Evolutionary conservation across 2,113 vertebrate species (phyloP), one percentile per base, ranked within the genome.

Genomic region (Hypomesus transpacificus): DNA sequence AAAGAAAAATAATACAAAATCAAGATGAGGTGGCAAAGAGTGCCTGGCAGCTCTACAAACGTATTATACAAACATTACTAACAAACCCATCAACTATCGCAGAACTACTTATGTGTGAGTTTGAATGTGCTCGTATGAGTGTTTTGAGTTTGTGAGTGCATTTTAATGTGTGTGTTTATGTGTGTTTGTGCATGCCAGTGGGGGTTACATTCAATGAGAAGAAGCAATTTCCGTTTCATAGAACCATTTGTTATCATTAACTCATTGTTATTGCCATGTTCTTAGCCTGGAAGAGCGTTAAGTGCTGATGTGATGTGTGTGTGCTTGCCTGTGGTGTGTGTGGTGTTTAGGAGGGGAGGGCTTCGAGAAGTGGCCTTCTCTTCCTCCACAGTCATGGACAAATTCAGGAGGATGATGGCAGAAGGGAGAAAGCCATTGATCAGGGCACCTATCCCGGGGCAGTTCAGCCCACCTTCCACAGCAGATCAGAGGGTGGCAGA

Each of bases 341-440:
- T 66, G 24, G 52, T 20, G 17, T 24, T 26, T 14, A 34, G 58
- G 74, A n/a, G 53, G 0, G 2, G 63, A 77, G 64, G 22, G 65
- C 9, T 34, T 34, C 8, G 57, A 74, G 62, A 73, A 62, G 58
- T 53, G 74, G 76, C 79, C 77, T 81, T 50, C 56, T 78, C 71
- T 71, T 62, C 66, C 70, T 68, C 52, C 28, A 51, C 21, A 66
- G 73, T 71, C 60, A 75, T 57, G 67, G 71, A 31, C 46, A 61
- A 17, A 52, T 39, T 60, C 34, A 26, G 61, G 61, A 56, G 17
- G 59, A 18, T 14, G 17, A 34, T 5, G 17, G 28, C 9, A 14
- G 14, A 26, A n/a, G 18, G 61, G 21, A 18, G 39, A 66, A 64
- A 17, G 22, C 59, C 65, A 58, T 31, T 56, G 54, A 18, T 13